A percentile compares a stretch with the other conserved stretches of the same genome.
Evolutionary conservation across 2,113 vertebrate genomes (phyloP).

Genomic region (Ascaphus truei): DNA sequence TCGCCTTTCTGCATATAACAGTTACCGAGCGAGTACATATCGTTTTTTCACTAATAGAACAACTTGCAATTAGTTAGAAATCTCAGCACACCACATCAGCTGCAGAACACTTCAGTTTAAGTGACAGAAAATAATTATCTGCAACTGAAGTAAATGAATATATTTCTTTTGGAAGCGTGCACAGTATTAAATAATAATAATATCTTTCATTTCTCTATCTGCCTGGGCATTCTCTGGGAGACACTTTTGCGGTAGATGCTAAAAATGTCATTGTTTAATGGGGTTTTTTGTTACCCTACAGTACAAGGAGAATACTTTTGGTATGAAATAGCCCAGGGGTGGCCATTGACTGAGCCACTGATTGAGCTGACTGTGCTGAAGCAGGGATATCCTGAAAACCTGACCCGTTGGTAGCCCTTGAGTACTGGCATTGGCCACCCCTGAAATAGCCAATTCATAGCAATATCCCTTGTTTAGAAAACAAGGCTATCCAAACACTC

Average conservation of each 20-base stretch:
- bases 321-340: conserved; percentile 67
- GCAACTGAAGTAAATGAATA: conserved; percentile 5
- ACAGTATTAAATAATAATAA: conserved; percentile 12
- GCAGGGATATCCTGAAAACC: too few species aligned
- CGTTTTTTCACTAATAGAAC: too few species aligned
- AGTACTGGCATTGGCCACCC: too few species aligned
- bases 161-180: not conserved
- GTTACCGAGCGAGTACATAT: too few species aligned
- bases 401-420: too few species aligned
- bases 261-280: conserved; percentile 54
- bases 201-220: not conserved
- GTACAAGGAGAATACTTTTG: conserved; percentile 56
- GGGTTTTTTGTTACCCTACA: conserved; percentile 57
- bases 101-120: conserved; percentile 35
- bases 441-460: conserved; percentile 71
- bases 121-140: conserved; percentile 31
- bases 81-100: conserved; percentile 28
- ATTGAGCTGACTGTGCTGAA: too few species aligned
- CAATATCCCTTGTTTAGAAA: conserved; percentile 76
- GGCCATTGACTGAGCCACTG: too few species aligned
- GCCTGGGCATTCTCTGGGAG: not conserved
- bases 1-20: too few species aligned
- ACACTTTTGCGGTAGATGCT: conserved; percentile 52
- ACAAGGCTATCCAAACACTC: conserved; percentile 75
- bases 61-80: conserved; percentile 33